Evolutionary conservation across 2,113 vertebrate species (phyloP).

Genomic region (Macquaria ambigua): DNA sequence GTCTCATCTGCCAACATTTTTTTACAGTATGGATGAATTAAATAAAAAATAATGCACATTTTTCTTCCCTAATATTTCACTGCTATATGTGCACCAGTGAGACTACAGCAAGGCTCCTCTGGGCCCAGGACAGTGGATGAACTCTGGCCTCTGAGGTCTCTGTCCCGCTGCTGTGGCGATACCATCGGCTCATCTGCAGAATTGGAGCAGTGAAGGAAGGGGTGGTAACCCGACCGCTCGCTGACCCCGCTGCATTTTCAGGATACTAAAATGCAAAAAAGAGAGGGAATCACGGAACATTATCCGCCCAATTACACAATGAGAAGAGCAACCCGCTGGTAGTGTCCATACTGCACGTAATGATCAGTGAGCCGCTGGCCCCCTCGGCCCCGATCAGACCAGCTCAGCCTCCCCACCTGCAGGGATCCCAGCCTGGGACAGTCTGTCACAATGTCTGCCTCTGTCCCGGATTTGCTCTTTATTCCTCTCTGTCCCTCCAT

Average conservation of each 20-base stretch:
- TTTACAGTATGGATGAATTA: not conserved
- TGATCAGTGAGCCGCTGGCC: constrained; percentile 46
- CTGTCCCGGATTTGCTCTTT: too few relatives aligned
- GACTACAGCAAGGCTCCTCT: not conserved
- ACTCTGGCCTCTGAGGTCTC: constrained; percentile 29
- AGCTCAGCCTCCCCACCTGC: constrained; percentile 54
- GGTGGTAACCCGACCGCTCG: constrained; percentile 69
- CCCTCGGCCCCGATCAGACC: constrained; percentile 12
- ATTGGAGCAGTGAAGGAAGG: constrained; percentile 39
- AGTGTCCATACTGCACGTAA: constrained; percentile 69
- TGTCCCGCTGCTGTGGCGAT: constrained; percentile 5
- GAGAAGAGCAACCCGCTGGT: constrained; percentile 75
- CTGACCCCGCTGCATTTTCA: constrained; percentile 81
- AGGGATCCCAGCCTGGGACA: constrained; percentile 44
- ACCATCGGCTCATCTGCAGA: constrained; percentile 40
- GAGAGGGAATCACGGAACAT: constrained; percentile 82
- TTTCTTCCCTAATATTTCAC: not conserved
- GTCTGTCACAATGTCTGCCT: constrained; percentile 9
- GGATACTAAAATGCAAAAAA: constrained; percentile 76
- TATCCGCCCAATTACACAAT: constrained; percentile 83
- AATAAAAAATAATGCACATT: not conserved
- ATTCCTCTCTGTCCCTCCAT: too few relatives aligned
- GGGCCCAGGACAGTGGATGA: constrained; percentile 16
- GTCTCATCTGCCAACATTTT: too few relatives aligned
- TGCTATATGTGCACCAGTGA: not conserved